Evolutionary conservation across 2,797 vertebrate species (phyloP).

Genomic region (Hozukius guyotensis): DNA sequence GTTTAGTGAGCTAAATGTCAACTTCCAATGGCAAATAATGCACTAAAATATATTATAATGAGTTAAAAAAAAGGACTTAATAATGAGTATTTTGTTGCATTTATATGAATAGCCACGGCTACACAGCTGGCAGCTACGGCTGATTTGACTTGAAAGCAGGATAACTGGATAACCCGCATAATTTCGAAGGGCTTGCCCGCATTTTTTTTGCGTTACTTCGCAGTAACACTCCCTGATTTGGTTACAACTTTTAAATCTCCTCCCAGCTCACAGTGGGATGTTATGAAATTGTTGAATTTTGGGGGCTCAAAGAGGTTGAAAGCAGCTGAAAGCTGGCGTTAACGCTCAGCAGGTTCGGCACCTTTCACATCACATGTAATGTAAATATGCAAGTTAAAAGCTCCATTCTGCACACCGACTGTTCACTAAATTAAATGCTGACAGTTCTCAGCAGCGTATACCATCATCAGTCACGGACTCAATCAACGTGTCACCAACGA

Average conservation of each 20-base stretch:
- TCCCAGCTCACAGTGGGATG: neutral
- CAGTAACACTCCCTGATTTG: conserved; percentile 30
- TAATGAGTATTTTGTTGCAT: neutral
- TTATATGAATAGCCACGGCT: neutral
- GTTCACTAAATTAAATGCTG: neutral
- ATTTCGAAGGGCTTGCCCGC: conserved; percentile 48
- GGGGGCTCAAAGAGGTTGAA: too few species aligned
- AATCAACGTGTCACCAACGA: neutral
- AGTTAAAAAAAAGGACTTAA: neutral
- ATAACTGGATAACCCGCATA: conserved; percentile 55
- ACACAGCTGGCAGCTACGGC: neutral
- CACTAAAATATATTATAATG: neutral
- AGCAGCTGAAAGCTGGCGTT: neutral
- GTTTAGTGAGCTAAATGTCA: neutral
- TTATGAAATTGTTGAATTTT: neutral
- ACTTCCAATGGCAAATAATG: neutral
- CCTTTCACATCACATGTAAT: neutral
- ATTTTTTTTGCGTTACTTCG: conserved; percentile 14
- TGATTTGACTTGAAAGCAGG: conserved; percentile 2
- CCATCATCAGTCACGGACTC: neutral
- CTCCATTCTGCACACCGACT: neutral
- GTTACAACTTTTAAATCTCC: neutral
- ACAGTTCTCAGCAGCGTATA: neutral
- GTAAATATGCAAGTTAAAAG: neutral
- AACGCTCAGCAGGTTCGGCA: neutral